Evolutionary conservation across 2,888 invertebrate genomes (phyloP).

Genomic region (Noctua janthina): DNA sequence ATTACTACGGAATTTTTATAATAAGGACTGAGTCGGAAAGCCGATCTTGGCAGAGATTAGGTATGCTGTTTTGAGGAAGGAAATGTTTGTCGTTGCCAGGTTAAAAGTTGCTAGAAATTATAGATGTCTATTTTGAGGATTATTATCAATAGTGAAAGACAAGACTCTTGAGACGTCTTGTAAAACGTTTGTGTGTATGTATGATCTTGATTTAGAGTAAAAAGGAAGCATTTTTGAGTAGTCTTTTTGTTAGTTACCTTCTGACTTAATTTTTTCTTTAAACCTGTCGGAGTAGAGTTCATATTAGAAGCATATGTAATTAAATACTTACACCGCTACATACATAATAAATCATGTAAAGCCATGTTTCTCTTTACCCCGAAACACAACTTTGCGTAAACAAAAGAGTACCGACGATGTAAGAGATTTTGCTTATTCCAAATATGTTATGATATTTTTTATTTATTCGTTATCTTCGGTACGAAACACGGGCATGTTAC

Average conservation of each 20-base stretch:
- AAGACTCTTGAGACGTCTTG: neutral
- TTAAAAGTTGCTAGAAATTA: conserved; percentile 7
- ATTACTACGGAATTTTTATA: conserved; percentile 50
- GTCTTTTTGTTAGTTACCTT: neutral
- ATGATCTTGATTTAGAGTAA: neutral
- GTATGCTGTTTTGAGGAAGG: conserved; percentile 43
- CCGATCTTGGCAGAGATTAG: conserved; percentile 59
- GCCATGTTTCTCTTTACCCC: neutral
- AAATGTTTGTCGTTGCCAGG: conserved; percentile 25
- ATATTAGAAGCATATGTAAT: conserved; percentile 4
- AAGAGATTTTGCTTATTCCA: conserved; percentile 41
- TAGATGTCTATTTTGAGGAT: conserved; percentile 3
- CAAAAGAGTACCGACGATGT: conserved; percentile 20
- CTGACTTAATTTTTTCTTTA: neutral
- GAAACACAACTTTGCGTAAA: conserved; percentile 39
- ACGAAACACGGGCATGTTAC: conserved; percentile 55
- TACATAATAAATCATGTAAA: neutral
- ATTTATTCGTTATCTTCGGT: conserved; percentile 47
- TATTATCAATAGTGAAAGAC: neutral
- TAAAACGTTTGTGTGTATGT: neutral
- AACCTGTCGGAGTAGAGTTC: neutral
- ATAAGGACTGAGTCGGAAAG: conserved; percentile 52
- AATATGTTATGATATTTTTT: conserved; percentile 50
- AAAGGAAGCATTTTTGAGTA: neutral
- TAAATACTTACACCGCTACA: conserved; percentile 11